Base-by-base conservation (phyloP, 2,113 vertebrate genomes). In the Telmatochromis sp. region DNA sequence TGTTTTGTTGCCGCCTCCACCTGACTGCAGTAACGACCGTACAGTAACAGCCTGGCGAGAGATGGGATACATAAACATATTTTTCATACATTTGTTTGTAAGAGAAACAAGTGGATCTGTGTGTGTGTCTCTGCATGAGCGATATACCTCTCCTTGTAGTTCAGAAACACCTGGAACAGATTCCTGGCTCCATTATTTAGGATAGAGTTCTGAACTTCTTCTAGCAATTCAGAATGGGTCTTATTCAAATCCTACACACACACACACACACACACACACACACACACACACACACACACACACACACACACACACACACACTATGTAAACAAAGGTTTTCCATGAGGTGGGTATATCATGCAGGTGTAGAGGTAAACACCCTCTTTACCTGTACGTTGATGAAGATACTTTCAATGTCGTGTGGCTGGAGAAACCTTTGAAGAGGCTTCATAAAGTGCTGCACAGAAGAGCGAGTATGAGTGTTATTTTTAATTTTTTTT, bases 401-500 rank as follows among this genome's bases (percentile, higher is more conserved):
- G 91, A 99, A 99, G 94, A 99, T 97, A 58, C 89, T 98, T 91
- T 98, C 98, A 0, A 98, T 95, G 85, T 99, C 98, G 4, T 95
- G 92, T 5, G 91, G 75, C 9, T 93, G 93, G 23, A 99, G 96
- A 85, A 98, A 98, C 78, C 90, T 92, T 80, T 97, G 96, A 58
- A 99, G 94, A 1, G 98, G 98, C 83, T 96, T 98, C 96, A 97
- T 95, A 94, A 98, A 99, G 94, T 98, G 97, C 98, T 98, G 92
- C 3, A 63, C 28, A 80, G 21, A 87, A 75, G 4, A 83, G 21
- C 85, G 42, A 9, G 2, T 3, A 5, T 6, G 31, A 11, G n/a
- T 68, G 19, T 80, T 70, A 58, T 11, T 87, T 13, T 83, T 11
- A 45, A 11, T 6, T 79, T 84, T 84, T 84, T 31, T 51, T 68